phyloP scores from a whole-genome alignment of 2,888 invertebrate genomes.

The Tenthredo notha region DNA sequence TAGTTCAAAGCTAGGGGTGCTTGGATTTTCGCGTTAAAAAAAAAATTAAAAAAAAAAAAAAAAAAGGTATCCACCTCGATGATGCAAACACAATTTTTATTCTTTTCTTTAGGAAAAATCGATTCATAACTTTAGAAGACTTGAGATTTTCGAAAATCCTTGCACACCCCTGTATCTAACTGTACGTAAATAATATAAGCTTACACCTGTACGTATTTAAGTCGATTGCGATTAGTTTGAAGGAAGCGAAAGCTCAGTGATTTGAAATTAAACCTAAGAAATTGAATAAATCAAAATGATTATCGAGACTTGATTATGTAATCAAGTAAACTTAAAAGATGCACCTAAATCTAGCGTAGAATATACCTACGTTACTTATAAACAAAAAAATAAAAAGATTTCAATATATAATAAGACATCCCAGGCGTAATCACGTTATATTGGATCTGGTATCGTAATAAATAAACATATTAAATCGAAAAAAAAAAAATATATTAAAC shows the following conservation, averaged over 20 bases:
- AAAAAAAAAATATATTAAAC: neutral
- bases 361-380: neutral
- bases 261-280: neutral
- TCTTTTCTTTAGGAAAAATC: neutral
- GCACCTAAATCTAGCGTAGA: slow-evolving; percentile 15
- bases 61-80: neutral
- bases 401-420: neutral
- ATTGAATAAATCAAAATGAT: neutral
- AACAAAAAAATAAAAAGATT: neutral
- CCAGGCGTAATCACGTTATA: slow-evolving; percentile 27
- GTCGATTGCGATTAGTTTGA: neutral
- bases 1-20: neutral
- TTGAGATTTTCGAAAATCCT: neutral
- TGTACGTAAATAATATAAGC: neutral
- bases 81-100: neutral
- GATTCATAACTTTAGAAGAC: neutral
- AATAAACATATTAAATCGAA: slow-evolving; percentile 13
- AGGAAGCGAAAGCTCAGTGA: slow-evolving; percentile 10
- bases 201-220: slow-evolving; percentile 9
- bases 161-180: neutral
- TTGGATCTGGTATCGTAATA: slow-evolving; percentile 22
- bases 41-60: neutral
- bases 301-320: neutral
- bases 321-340: neutral
- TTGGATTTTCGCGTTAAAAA: neutral